Evolutionary conservation across 2,797 vertebrate species (phyloP), one percentile per base, ranked within the genome.

Genomic region (Dryobates pubescens): DNA sequence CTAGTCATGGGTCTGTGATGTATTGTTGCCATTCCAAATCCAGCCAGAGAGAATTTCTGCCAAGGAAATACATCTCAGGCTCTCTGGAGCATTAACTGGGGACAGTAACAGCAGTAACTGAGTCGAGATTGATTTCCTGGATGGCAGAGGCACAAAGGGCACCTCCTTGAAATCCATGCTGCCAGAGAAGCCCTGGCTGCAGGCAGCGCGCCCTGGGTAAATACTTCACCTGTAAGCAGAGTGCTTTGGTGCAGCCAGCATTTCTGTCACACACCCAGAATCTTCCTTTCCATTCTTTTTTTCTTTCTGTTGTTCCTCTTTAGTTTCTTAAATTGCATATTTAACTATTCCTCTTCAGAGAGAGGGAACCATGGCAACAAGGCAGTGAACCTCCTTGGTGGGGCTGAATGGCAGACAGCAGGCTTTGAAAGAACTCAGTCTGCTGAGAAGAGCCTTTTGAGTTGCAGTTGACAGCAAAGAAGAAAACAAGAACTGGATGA

Each of bases 291-390:
- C 84, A 17, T 43, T 43, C 41, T 43, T 43, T 43, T 38, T 51
- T 93, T 86, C 86, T 78, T 94, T 82, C 70, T 85, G 74, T 87
- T 19, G 3, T 83, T 95, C 76, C 76, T 92, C 84, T 72, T 90
- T 93, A 86, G 86, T 95, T 96, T 94, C 86, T 96, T 92, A 95
- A 96, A 95, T 97, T 96, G 96, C 94, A 93, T 96, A 97, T 96
- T 97, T 96, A 96, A 96, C 93, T 90, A 91, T 92, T 95, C 92
- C 88, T 82, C 95, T 97, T 97, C 94, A 96, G 94, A 97, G 96
- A 93, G 93, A 90, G 88, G 97, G 62, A 96, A 70, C 96, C 96
- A 97, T 97, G 93, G 97, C 94, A 97, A 97, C 97, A 64, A 91
- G 86, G 94, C 96, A 95, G 91, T 36, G 91, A 97, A 96, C 96